A percentile compares a stretch with the other conserved stretches of the same genome.
phyloP scores from a whole-genome alignment of 2,113 vertebrate species.

The Fregata magnificens region DNA sequence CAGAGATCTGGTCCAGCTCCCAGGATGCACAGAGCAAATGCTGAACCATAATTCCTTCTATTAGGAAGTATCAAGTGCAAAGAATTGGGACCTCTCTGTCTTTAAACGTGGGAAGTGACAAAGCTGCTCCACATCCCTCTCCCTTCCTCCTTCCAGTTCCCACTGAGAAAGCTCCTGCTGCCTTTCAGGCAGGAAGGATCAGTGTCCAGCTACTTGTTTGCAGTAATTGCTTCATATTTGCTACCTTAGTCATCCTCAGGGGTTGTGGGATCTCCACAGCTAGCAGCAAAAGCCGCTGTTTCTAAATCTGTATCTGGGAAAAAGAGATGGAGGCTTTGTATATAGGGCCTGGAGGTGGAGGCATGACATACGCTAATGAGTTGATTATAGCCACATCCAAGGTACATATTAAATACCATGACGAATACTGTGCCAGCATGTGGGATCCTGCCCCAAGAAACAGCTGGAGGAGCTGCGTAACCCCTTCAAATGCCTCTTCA shows the following conservation, averaged over 20 bases:
- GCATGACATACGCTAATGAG: background rate
- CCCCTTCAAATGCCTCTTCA: background rate
- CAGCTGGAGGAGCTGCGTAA: background rate
- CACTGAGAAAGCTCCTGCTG: rapidly evolving
- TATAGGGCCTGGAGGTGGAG: background rate
- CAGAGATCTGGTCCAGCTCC: background rate
- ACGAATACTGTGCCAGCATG: background rate
- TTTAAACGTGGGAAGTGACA: background rate
- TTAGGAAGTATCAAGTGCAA: background rate
- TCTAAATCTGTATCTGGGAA: background rate
- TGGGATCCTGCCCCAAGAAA: background rate
- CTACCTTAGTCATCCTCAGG: background rate
- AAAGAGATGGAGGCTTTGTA: background rate
- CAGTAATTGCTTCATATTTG: background rate
- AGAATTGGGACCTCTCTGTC: background rate
- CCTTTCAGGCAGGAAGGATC: background rate
- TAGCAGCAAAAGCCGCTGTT: background rate
- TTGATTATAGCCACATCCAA: background rate
- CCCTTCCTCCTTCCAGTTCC: background rate
- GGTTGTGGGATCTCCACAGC: background rate
- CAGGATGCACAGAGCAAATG: background rate
- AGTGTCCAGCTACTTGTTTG: background rate
- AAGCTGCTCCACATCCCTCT: background rate
- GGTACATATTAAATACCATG: background rate
- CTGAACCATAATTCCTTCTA: background rate